Percentiles rank a stretch among this genome's conserved stretches.
Evolutionary conservation across 1,140 invertebrate genomes (phyloP).

Genomic region (Musca domestica): DNA sequence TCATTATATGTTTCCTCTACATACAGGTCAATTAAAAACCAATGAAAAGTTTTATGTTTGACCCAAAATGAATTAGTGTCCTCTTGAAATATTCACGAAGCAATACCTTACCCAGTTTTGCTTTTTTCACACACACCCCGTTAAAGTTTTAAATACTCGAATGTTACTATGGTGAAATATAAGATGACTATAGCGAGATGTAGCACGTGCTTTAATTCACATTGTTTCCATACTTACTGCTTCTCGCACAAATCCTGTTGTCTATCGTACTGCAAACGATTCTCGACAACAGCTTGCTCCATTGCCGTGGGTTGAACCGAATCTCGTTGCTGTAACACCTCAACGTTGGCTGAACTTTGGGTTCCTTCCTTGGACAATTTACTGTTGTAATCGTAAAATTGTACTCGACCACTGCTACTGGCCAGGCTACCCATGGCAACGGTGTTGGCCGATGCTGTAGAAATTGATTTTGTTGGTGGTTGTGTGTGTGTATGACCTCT

Average conservation of each 20-base stretch:
- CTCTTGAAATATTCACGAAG: background rate
- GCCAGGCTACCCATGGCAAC: background rate
- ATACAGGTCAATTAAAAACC: too few species aligned
- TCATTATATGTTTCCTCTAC: too few species aligned
- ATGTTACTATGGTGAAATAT: background rate
- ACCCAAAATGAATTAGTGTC: too few species aligned
- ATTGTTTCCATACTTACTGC: slow-evolving; percentile 25
- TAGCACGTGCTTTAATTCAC: background rate
- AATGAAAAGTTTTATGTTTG: too few species aligned
- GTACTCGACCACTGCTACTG: slow-evolving; percentile 27
- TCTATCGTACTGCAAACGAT: slow-evolving; percentile 28
- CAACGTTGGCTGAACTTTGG: slow-evolving; percentile 8
- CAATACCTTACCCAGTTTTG: background rate
- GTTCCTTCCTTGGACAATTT: slow-evolving; percentile 40
- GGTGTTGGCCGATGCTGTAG: background rate
- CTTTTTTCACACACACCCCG: background rate
- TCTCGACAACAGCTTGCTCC: slow-evolving; percentile 42
- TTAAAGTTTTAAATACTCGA: background rate
- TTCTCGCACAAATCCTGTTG: slow-evolving; percentile 37
- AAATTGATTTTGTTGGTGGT: slow-evolving; percentile 6
- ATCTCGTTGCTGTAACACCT: slow-evolving; percentile 2
- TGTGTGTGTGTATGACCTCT: background rate
- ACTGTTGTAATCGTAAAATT: slow-evolving; percentile 49
- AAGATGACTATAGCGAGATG: background rate
- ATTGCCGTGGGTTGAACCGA: slow-evolving; percentile 35